Conservation (phyloP, 2,888 invertebrate species). For the Seladonia tumulorum region DNA sequence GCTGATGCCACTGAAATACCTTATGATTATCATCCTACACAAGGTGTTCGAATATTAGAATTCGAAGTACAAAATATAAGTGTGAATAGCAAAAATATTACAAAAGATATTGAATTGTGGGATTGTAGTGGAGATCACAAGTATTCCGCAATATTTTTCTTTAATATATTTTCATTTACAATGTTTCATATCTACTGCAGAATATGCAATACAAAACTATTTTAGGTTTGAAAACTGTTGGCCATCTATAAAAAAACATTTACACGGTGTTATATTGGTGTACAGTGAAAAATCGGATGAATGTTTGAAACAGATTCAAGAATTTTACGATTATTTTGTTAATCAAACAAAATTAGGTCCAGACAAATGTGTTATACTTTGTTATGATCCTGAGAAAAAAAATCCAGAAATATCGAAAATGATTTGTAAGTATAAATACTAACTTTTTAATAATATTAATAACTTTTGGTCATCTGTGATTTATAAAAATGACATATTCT, state of each 20-base stretch:
- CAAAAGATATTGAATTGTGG: conserved; percentile 91
- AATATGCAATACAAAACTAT: conserved; percentile 41
- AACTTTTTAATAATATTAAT: conserved; percentile 6
- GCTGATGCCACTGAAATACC: conserved; percentile 89
- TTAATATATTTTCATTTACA: background rate
- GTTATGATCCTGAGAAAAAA: conserved; percentile 85
- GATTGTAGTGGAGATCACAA: conserved; percentile 91
- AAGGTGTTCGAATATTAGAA: conserved; percentile 91
- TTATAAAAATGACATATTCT: conserved; percentile 37
- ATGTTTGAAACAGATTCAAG: conserved; percentile 87
- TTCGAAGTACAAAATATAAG: conserved; percentile 89
- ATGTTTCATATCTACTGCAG: background rate
- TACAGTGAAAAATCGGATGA: conserved; percentile 86
- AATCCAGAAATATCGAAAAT: conserved; percentile 85
- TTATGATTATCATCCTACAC: conserved; percentile 88
- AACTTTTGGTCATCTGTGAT: background rate
- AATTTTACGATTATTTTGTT: conserved; percentile 89
- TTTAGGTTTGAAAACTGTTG: conserved; percentile 90
- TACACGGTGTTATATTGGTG: conserved; percentile 90
- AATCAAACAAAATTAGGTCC: conserved; percentile 88
- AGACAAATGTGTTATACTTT: conserved; percentile 88
- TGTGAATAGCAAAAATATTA: conserved; percentile 86
- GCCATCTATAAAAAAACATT: conserved; percentile 90
- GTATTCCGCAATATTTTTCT: conserved; percentile 82
- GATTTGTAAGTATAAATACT: conserved; percentile 84